Base-by-base conservation (phyloP, 2,888 invertebrate genomes). In the Mycogona germanica region DNA sequence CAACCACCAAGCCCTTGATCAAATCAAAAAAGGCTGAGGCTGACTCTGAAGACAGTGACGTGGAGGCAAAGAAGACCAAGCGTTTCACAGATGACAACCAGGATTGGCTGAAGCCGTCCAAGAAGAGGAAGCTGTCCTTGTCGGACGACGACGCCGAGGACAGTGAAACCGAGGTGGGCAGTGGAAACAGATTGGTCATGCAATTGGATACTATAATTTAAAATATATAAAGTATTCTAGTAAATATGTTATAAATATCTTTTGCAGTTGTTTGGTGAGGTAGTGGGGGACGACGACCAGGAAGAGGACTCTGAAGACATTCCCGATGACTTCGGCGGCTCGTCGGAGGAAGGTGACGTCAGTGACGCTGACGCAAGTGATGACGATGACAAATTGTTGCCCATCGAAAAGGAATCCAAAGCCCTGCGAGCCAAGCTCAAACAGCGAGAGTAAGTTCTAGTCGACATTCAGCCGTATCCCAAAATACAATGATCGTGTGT, bases 381-480 rank as follows among this genome's bases (percentile, higher is more conserved):
- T 38, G 56, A 62, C 49, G 60, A 58, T 44, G 61, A 60, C 55
- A 58, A 58, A 51, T 67, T 84, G 69, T 68, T 92, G 49, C 91
- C 92, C 0, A 85, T 93, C 66, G 92, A 93, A 72, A 87, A 81
- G 66, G 79, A 82, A 55, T 84, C 84, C 57, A 80, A 80, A 59
- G 83, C 81, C 67, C 72, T 92, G 3, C 82, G 81, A 64, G 81
- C 80, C 66, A 81, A 82, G 64, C 77, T 83, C 66, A 78, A 78
- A 58, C 68, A 77, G 60, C 80, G 84, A 59, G 75, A 70, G 76
- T 76, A 66, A 64, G 62, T 60, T 51, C 9, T n/a, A n/a, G n/a
- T n/a, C n/a, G n/a, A n/a, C n/a, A n/a, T n/a, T n/a, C n/a, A n/a
- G n/a, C n/a, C n/a, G n/a, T n/a, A n/a, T n/a, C n/a, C n/a, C n/a